Percentiles rank a stretch among this genome's conserved stretches.
phyloP scores from a whole-genome alignment of 2,113 vertebrate species.

The Halichoerus grypus region DNA sequence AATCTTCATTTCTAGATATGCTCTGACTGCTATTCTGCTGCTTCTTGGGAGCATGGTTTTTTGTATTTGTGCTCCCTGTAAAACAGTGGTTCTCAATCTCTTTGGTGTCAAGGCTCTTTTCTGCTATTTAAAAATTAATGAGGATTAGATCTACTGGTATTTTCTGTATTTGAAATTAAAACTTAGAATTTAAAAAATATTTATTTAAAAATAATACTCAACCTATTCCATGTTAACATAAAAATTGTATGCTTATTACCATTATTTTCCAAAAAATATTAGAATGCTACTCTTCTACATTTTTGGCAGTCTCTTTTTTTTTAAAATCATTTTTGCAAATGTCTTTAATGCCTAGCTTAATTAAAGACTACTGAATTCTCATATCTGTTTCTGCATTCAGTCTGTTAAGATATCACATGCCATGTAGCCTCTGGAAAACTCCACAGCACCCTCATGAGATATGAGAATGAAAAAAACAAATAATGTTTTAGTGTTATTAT shows the following conservation, averaged over 20 bases:
- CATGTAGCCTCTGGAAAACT: slow-evolving; percentile 12
- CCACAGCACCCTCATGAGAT: not conserved
- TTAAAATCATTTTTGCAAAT: not conserved
- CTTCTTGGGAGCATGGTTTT: not conserved
- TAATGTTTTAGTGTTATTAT: not conserved
- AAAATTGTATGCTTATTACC: not conserved
- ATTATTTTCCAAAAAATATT: slow-evolving; percentile 15
- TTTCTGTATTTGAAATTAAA: slow-evolving; percentile 3
- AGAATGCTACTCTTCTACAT: not conserved
- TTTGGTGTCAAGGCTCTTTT: not conserved
- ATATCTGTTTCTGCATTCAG: not conserved
- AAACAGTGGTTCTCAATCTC: not conserved
- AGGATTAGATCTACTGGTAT: not conserved
- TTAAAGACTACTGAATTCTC: not conserved
- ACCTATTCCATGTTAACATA: not conserved
- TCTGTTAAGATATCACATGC: not conserved
- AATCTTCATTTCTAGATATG: slow-evolving; percentile 5
- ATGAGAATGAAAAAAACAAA: slow-evolving; percentile 25
- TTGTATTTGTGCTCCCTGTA: not conserved
- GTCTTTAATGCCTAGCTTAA: not conserved
- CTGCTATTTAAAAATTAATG: slow-evolving; percentile 38
- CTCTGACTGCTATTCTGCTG: not conserved
- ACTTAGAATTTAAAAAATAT: not conserved
- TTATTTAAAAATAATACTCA: slow-evolving; percentile 12
- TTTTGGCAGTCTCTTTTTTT: slow-evolving; percentile 14